Evolutionary conservation across 2,113 vertebrate genomes (phyloP), one percentile per base, ranked within the genome.

Genomic region (Larimichthys crocea): DNA sequence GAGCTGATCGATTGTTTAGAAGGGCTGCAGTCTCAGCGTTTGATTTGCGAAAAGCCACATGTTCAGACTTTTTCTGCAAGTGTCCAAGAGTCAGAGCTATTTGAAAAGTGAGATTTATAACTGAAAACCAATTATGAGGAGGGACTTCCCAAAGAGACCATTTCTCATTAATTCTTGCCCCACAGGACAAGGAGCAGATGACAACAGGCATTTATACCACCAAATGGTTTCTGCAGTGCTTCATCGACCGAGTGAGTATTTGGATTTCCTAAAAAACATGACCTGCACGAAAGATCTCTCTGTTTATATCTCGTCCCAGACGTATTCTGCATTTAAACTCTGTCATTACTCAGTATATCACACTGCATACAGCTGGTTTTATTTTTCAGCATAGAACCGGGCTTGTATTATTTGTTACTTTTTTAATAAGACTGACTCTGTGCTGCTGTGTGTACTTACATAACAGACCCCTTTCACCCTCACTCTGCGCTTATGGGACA

Each of bases 201-300:
- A 95, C 94, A 19, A 96, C 96, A 0, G 97, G 97, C 76, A 96
- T 98, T 91, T 98, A 98, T 84, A 97, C 97, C n/a, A 98, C 97
- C 84, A 98, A 98, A 90, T 98, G 97, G 97, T 98, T 98, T 86
- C 93, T 98, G 53, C 97, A 98, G 88, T 98, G 97, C 82, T 98
- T 98, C 92, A 97, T 98, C 16, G 97, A 98, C 85, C 92, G 97
- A 94, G 97, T 98, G 84, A 96, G 96, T 78, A 40, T 88, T 75
- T 81, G 29, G 24, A 69, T 70, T 50, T 12, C 24, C 50, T 5
- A 29, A 31, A 69, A 20, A 56, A 52, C 52, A 63, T 19, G 31
- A 49, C 16, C n/a, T 17, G 10, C 44, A 64, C 22, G 0, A 22
- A 17, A 49, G 8, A 80, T 65, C 48, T 26, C 42, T 7, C 68